Evolutionary conservation across 2,113 vertebrate genomes (phyloP).

Genomic region (Platycercus adscitus): DNA sequence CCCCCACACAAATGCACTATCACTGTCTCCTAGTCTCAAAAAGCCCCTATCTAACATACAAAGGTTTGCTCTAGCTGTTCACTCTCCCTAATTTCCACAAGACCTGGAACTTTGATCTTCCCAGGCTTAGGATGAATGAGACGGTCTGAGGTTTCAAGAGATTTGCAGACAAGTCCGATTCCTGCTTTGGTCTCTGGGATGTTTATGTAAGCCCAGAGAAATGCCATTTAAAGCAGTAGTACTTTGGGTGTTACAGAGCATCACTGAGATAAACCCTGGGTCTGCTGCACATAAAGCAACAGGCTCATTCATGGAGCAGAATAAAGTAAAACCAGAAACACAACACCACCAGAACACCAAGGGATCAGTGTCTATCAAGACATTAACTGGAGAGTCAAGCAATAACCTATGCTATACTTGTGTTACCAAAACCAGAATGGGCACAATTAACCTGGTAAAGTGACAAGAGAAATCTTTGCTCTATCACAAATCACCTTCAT

Average conservation of each 20-base stretch:
- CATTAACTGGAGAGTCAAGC: not conserved
- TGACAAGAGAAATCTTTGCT: not conserved
- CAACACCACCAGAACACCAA: not conserved
- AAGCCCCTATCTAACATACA: not conserved
- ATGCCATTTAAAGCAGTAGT: not conserved
- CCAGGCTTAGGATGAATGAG: not conserved
- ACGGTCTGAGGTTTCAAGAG: not conserved
- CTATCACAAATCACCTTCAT: not conserved
- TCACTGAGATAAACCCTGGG: not conserved
- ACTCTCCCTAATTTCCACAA: not conserved
- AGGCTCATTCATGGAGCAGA: not conserved
- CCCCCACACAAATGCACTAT: not conserved
- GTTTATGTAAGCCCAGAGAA: not conserved
- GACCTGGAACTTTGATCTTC: not conserved
- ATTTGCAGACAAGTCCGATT: not conserved
- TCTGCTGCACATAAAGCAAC: not conserved
- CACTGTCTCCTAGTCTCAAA: not conserved
- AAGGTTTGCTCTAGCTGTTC: not conserved
- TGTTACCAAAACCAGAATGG: not conserved
- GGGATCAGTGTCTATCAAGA: not conserved
- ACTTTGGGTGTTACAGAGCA: not conserved
- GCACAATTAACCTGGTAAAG: constrained; percentile 16
- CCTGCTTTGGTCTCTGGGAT: not conserved
- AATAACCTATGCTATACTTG: not conserved
- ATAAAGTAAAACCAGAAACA: not conserved